phyloP scores from a whole-genome alignment of 2,113 vertebrate species.

The Caranx ignobilis region DNA sequence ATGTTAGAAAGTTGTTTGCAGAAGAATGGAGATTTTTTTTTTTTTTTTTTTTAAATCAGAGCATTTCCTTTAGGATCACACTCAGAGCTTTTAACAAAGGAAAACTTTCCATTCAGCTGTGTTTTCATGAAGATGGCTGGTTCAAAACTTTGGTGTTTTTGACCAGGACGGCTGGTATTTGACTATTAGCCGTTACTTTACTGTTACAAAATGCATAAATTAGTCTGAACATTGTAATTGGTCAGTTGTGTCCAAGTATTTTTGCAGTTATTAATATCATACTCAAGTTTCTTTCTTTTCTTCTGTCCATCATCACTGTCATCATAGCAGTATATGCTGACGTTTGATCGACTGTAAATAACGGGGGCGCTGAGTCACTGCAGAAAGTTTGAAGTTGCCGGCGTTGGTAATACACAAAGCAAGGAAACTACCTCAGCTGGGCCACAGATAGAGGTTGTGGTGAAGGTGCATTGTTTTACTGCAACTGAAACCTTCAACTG shows the following conservation, averaged over 20 bases:
- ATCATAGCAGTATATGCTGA: background rate
- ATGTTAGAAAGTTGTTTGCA: slow-evolving; percentile 79
- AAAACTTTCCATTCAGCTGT: slow-evolving; percentile 26
- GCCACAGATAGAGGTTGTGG: slow-evolving; percentile 3
- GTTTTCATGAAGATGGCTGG: slow-evolving; percentile 4
- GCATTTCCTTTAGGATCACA: slow-evolving; percentile 48
- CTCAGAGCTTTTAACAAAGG: slow-evolving; percentile 9
- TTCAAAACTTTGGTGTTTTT: background rate
- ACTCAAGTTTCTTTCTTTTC: background rate
- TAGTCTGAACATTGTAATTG: background rate
- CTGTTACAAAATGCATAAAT: background rate
- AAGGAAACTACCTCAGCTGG: background rate
- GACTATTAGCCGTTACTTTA: background rate
- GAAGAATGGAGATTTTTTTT: slow-evolving; percentile 42
- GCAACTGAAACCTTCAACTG: slow-evolving; percentile 19
- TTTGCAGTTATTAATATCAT: background rate
- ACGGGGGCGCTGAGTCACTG: slow-evolving; percentile 11
- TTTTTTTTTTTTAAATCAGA: slow-evolving; percentile 14
- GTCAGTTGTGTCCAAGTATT: background rate
- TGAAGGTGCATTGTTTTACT: slow-evolving; percentile 18
- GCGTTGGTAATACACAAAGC: background rate
- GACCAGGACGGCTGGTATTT: background rate
- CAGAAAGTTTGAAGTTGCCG: slow-evolving; percentile 13
- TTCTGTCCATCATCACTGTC: background rate
- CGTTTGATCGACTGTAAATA: background rate